Evolutionary conservation across 2,888 invertebrate species (phyloP), one percentile per base, ranked within the genome.

Genomic region (Habrosyne pyritoides): DNA sequence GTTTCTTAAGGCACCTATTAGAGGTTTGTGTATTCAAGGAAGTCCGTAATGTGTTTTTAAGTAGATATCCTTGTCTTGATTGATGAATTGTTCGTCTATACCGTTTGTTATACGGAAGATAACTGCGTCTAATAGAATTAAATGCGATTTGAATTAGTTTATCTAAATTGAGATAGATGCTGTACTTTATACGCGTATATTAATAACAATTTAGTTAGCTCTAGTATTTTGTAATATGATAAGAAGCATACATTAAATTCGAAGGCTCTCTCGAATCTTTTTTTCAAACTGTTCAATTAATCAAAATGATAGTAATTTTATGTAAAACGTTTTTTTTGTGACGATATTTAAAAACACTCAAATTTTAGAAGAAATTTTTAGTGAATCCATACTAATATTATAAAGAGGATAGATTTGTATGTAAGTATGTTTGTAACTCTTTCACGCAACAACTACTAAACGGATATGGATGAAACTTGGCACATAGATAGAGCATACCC

Each of bases 21-120:
- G 12, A 49, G 54, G 54, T 75, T 75, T 75, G 76, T 81, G 66
- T 85, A 71, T 83, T 79, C 79, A 75, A 77, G 77, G 68, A 70
- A 74, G 75, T 72, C 57, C 69, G 75, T 89, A 89, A 91, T 90
- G 83, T 79, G 63, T 77, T 88, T 91, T 87, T 87, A 91, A 91
- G 83, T 91, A 89, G 87, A 83, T 87, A 86, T 85, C 82, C 81
- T 79, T 82, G 81, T 79, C 81, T 84, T 91, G 91, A 91, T 91
- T 91, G 89, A 91, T 91, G 88, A 80, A 84, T 83, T 77, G 77
- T 77, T 75, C 64, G 71, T 77, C 77, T 71, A 66, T 69, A 69
- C 72, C 76, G 77, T 83, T 83, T 84, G 81, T 84, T 77, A 59
- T 60, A 66, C 70, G 60, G 64, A 70, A 83, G 78, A 83, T 78